These are phyloP conservation scores for Eristalis intricaria DNA, from an alignment of 2,888 invertebrate genomes.

Conservation along the genomic window DNA sequence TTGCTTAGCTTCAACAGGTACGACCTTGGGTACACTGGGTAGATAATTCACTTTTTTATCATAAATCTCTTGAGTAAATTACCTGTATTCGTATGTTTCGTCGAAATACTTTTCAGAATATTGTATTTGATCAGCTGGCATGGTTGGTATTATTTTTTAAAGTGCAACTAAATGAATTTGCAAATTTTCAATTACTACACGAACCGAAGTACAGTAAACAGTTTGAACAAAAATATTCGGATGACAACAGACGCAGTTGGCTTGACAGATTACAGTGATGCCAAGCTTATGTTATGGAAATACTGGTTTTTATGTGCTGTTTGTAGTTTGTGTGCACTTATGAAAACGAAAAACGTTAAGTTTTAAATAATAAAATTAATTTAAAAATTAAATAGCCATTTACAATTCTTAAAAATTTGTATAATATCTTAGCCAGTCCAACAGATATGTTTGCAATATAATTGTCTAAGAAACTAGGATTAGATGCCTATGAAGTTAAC, in stretches of 20 bases:
- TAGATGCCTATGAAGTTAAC: too few species aligned
- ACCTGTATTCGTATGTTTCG: conserved; percentile 94
- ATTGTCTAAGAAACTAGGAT: too few species aligned
- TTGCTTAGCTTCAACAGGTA: conserved; percentile 34
- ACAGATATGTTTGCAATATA: too few species aligned
- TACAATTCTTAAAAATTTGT: too few species aligned
- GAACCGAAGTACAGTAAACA: conserved; percentile 57
- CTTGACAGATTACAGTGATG: conserved; percentile 29
- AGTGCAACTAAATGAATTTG: background rate
- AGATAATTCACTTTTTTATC: background rate
- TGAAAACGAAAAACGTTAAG: too few species aligned
- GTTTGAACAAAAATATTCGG: conserved; percentile 33
- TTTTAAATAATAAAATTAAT: too few species aligned
- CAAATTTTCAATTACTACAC: conserved; percentile 4
- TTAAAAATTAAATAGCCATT: too few species aligned
- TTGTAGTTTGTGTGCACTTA: too few species aligned
- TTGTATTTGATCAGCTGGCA: conserved; percentile 92
- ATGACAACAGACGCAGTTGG: conserved; percentile 36
- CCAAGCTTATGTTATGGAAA: conserved; percentile 2
- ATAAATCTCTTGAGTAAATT: conserved; percentile 68
- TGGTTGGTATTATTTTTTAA: conserved; percentile 74
- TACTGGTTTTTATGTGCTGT: background rate
- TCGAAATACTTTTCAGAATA: conserved; percentile 96
- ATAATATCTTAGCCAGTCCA: too few species aligned
- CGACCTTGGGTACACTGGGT: background rate